Evolutionary conservation across 2,888 invertebrate genomes (phyloP).

Genomic region (Sarcophaga carnaria): DNA sequence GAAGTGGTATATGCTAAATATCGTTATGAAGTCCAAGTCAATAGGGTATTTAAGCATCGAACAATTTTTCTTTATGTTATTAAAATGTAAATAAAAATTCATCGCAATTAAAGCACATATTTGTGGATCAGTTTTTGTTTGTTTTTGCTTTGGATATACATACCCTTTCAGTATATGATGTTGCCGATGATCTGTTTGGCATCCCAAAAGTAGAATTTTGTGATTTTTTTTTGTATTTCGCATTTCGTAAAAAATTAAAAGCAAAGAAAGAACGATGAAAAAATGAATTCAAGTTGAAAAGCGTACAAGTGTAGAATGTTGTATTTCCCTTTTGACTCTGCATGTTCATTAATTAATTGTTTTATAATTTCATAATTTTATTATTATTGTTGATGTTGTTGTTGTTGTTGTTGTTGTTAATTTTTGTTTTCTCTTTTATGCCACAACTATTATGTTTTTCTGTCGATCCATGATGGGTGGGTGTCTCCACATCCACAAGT

Average conservation of each 20-base stretch:
- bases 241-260: slow-evolving; percentile 16
- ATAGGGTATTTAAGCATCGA: no score
- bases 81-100: no score
- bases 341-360: slow-evolving; percentile 68
- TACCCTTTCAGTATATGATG: slow-evolving; percentile 35
- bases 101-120: neutral
- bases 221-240: slow-evolving; percentile 37
- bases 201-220: slow-evolving; percentile 33
- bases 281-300: slow-evolving; percentile 66
- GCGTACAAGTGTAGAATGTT: slow-evolving; percentile 54
- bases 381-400: neutral
- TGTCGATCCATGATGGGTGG: slow-evolving; percentile 57
- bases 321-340: slow-evolving; percentile 67
- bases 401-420: slow-evolving; percentile 21
- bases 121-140: slow-evolving; percentile 1
- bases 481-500: slow-evolving; percentile 9
- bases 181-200: slow-evolving; percentile 33
- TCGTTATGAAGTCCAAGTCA: no score
- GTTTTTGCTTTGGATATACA: neutral
- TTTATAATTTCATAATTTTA: slow-evolving; percentile 65
- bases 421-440: neutral
- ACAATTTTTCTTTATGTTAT: no score
- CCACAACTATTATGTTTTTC: neutral
- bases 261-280: neutral
- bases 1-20: no score